Conservation (phyloP, 2,888 invertebrate genomes). For the Amphipoea lucens region DNA sequence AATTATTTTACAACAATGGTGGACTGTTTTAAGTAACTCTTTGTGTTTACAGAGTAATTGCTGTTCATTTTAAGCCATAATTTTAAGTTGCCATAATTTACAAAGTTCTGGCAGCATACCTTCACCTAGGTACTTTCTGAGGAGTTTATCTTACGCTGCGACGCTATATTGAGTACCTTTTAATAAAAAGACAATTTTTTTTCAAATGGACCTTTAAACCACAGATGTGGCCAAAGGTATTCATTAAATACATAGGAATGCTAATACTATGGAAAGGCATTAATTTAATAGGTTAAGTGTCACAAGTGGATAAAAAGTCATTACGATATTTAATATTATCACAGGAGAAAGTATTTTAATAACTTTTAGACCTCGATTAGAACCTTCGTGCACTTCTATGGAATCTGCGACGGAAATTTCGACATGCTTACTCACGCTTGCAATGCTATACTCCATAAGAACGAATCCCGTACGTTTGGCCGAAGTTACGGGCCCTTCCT, state of each 20-base stretch:
- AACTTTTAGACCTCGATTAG: not conserved
- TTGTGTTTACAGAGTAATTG: conserved; percentile 64
- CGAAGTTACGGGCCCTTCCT: not conserved
- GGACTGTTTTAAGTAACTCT: conserved; percentile 51
- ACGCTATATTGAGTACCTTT: not conserved
- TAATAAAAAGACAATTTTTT: not conserved
- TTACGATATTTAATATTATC: too few species aligned
- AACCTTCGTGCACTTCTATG: not conserved
- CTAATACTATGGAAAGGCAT: not conserved
- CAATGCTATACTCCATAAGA: not conserved
- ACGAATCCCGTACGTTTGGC: not conserved
- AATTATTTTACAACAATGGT: conserved; percentile 63
- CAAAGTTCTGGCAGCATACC: conserved; percentile 37
- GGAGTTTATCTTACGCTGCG: conserved; percentile 24
- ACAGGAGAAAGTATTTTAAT: not conserved
- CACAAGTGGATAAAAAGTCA: not conserved
- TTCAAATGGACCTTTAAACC: not conserved
- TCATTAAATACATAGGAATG: not conserved
- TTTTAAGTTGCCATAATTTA: conserved; percentile 54
- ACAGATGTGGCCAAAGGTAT: too few species aligned
- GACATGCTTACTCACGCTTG: not conserved
- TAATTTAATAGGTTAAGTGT: not conserved
- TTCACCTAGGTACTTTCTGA: conserved; percentile 17
- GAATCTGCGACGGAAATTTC: not conserved
- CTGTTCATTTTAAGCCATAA: conserved; percentile 55